Evolutionary conservation across 2,113 vertebrate genomes (phyloP), one percentile per base, ranked within the genome.

Genomic region (Cryptotis parvus): DNA sequence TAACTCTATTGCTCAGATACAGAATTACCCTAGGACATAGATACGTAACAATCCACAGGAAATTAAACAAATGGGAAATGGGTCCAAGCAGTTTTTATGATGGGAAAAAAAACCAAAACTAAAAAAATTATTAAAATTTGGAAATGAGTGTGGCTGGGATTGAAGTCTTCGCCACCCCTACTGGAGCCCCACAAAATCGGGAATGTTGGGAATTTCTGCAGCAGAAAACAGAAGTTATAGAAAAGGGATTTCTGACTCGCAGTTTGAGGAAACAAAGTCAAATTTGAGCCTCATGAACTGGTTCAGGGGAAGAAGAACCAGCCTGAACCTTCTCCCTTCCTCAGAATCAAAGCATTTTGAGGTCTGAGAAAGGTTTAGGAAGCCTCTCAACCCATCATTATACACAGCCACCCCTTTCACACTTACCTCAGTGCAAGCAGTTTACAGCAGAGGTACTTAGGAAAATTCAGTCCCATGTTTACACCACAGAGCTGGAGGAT

Each of bases 151-250:
- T 96, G 94, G 96, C 98, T 98, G 97, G 98, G 98, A 98, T 98
- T 98, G 97, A 98, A 98, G 97, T 98, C 98, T 98, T 98, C 97
- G 98, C 98, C 98, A 98, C 98, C 98, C 98, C 98, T 98, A 98
- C 98, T 98, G 98, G 98, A 98, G 98, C 98, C 98, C n/a, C 98
- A 98, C 97, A 98, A 98, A 98, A 98, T 98, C n/a, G 97, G 97
- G 98, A 98, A 98, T 98, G 98, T 98, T 98, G 98, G 98, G 98
- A 98, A 98, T 98, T 98, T 98, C 98, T 98, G 98, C 98, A 98
- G 98, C 98, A 98, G 98, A 98, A 98, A 98, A 98, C 98, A 98
- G 98, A 98, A 98, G 97, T n/a, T n/a, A n/a, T n/a, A 98, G 98
- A 98, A 98, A n/a, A 98, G 98, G 98, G 98, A 98, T 98, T 98